Conservation (phyloP, 2,113 vertebrate species). For the Odontophorus gujanensis region DNA sequence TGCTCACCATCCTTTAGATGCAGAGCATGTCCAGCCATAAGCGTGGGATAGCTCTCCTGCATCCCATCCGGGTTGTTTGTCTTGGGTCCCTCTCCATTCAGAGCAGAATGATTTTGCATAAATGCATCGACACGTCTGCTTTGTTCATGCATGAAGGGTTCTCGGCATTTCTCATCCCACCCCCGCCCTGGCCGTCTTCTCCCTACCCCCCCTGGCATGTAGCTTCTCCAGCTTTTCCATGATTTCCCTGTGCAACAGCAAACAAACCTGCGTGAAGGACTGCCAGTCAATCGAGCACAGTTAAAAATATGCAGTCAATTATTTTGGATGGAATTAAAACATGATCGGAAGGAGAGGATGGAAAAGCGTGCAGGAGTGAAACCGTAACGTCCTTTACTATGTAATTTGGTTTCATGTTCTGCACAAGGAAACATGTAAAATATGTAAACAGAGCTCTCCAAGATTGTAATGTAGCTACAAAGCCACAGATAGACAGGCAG, state of each 20-base stretch:
- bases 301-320: not conserved
- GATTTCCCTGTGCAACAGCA: not conserved
- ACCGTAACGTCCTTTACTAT: conserved; percentile 66
- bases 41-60: conserved; percentile 62
- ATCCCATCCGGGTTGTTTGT: conserved; percentile 59
- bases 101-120: conserved; percentile 42
- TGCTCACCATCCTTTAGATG: conserved; percentile 60
- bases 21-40: conserved; percentile 59
- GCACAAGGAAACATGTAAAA: conserved; percentile 80
- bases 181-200: not conserved
- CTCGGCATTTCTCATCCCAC: conserved; percentile 5
- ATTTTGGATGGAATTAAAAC: conserved; percentile 24
- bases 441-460: conserved; percentile 80
- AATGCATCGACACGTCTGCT: conserved; percentile 44
- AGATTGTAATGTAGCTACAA: conserved; percentile 69
- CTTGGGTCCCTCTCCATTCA: conserved; percentile 63
- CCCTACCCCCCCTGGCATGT: not conserved
- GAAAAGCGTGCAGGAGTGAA: conserved; percentile 45
- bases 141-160: conserved; percentile 62
- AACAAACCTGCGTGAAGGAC: not conserved
- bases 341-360: not conserved
- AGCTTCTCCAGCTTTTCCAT: not conserved
- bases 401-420: conserved; percentile 82
- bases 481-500: conserved; percentile 65
- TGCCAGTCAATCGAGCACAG: not conserved